Evolutionary conservation across 2,113 vertebrate species (phyloP), one percentile per base, ranked within the genome.

Genomic region (Hyaena hyaena): DNA sequence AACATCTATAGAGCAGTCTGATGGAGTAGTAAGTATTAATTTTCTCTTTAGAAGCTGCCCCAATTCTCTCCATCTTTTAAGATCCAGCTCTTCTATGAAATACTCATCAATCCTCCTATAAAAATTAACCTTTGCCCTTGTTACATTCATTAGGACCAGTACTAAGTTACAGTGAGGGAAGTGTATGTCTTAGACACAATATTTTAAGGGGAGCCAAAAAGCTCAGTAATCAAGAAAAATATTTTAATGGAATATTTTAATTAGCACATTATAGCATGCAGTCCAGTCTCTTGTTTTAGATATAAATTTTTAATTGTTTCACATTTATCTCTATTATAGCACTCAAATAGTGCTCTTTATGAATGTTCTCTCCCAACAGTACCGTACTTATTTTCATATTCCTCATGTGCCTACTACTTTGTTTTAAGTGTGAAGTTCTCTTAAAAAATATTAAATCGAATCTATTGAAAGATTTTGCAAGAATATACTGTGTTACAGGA

Each of bases 191-290:
- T 68, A 95, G 81, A 39, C 35, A 73, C 19, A 95, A 19, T 24
- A 89, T 68, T 93, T 68, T 71, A 92, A 95, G 66, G n/a, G 2
- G 10, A 19, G 28, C 14, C 65, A 84, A 55, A 88, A 89, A 93
- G 16, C 48, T 92, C 74, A 79, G n/a, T 65, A 50, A 80, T 95
- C 39, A 93, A 94, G 50, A 88, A 68, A 94, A 68, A 87, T 69
- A 77, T 83, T 85, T 95, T 90, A 94, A 86, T 76, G 63, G 28
- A 58, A 45, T 92, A 79, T 89, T 97, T 95, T 71, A 82, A 91
- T 83, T 33, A 69, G 55, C 19, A 95, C 19, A 50, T 2, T 80
- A 26, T 28, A 50, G 23, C 33, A 93, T n/a, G 28, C 19, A 73
- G 43, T 7, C 21, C n/a, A 15, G 5, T 88, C 45, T 93, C 74